Percentiles rank a stretch among this genome's conserved stretches.
Evolutionary conservation across 2,797 vertebrate species (phyloP).

Genomic region (Iguana delicatissima): DNA sequence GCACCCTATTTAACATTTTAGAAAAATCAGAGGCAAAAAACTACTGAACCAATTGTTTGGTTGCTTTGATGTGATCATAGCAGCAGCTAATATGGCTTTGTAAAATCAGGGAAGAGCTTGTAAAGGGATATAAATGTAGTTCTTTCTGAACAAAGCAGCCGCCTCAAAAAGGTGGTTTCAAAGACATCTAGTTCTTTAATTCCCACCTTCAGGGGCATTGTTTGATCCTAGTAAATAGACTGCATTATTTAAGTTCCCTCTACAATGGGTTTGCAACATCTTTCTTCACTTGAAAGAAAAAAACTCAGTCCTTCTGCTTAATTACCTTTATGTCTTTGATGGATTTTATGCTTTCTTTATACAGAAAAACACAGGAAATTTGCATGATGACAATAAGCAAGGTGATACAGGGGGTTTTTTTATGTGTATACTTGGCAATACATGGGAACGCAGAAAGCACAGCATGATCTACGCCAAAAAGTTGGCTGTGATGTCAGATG

Average conservation of each 20-base stretch:
- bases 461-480: slow-evolving; percentile 32
- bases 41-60: slow-evolving; percentile 58
- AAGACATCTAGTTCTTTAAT: slow-evolving; percentile 77
- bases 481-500: slow-evolving; percentile 25
- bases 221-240: slow-evolving; percentile 79
- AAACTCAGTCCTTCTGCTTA: slow-evolving; percentile 68
- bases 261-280: slow-evolving; percentile 64
- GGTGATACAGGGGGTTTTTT: not conserved
- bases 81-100: slow-evolving; percentile 64
- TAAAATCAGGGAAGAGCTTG: slow-evolving; percentile 70
- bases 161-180: slow-evolving; percentile 77
- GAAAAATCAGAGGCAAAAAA: slow-evolving; percentile 57
- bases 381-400: slow-evolving; percentile 40
- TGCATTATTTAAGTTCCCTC: slow-evolving; percentile 72
- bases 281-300: slow-evolving; percentile 70
- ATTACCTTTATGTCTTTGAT: slow-evolving; percentile 66
- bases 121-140: slow-evolving; percentile 72
- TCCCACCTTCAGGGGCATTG: slow-evolving; percentile 72
- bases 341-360: slow-evolving; percentile 58
- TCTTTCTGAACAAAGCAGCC: slow-evolving; percentile 74
- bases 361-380: slow-evolving; percentile 46
- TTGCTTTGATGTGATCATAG: slow-evolving; percentile 70
- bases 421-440: not conserved
- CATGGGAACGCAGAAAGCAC: not conserved
- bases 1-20: slow-evolving; percentile 59